A percentile compares a stretch with the other conserved stretches of the same genome.
Evolutionary conservation across 2,113 vertebrate species (phyloP).

Genomic region (Antechinus flavipes): DNA sequence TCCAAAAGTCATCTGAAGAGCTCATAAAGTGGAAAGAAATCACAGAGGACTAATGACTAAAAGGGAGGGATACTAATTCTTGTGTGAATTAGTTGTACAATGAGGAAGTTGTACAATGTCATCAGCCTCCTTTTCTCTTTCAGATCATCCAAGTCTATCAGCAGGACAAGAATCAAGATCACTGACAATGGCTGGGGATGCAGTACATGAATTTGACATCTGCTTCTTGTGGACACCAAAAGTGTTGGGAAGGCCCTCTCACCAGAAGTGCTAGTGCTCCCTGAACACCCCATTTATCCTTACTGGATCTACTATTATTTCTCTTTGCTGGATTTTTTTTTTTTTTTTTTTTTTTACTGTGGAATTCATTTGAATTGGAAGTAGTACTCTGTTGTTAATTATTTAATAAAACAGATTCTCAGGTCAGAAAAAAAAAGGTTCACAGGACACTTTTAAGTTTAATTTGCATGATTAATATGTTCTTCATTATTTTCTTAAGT

Average conservation of each 20-base stretch:
- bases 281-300: background rate
- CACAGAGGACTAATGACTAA: background rate
- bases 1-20: background rate
- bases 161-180: background rate
- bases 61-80: background rate
- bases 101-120: background rate
- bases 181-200: background rate
- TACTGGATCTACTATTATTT: background rate
- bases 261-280: background rate
- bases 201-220: background rate
- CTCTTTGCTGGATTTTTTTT: background rate
- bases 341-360: background rate
- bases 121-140: background rate
- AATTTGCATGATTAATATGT: background rate
- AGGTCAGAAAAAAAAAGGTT: background rate
- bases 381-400: background rate
- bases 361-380: background rate
- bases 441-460: background rate
- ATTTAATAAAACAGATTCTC: background rate
- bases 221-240: background rate
- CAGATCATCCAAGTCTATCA: background rate
- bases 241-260: background rate
- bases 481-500: background rate
- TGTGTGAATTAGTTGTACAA: too few species aligned
- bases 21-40: background rate